Evolutionary conservation across 2,888 invertebrate genomes (phyloP), one percentile per base, ranked within the genome.

Genomic region (Andrena flavipes): DNA sequence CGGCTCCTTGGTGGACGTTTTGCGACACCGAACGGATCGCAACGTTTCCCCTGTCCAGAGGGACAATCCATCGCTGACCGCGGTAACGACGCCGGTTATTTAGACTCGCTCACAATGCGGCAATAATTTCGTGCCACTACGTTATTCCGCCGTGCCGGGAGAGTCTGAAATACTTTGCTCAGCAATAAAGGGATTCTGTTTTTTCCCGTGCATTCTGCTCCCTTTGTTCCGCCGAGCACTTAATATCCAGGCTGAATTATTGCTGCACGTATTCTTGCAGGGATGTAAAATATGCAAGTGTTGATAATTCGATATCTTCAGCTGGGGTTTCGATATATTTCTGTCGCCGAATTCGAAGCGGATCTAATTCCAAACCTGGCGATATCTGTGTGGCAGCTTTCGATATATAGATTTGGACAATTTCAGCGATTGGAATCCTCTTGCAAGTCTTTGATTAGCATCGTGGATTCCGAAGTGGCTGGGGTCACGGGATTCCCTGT

Each of bases 21-120:
- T 59, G 64, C 74, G 64, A 72, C 79, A 64, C 51, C 74, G 69
- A 80, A 79, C 83, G 83, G 84, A 80, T 79, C 73, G 73, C 72
- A 69, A 73, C 78, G 62, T 76, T 74, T 79, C 68, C 26, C 64
- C 62, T 26, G 86, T 70, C 78, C 77, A 81, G 81, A 72, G 65
- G 29, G 67, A 67, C 67, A 30, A n/a, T 20, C 30, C 30, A 10
- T 10, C 33, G 64, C 49, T 64, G 51, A 56, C 69, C 23, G 35
- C 60, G 63, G 30, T 23, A 68, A 76, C 68, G 59, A 42, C 26
- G 54, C 35, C 23, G 63, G 59, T 70, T 64, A 76, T 79, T 79
- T 20, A 33, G 54, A 10, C 54, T n/a, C 20, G 20, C 42, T 33
- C 54, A 48, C 56, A 64, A 76, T 49, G 64, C 60, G 23, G 29